These are phyloP conservation scores for Brachyhypopomus occidentalis DNA, from an alignment of 2,113 vertebrate species.

Conservation along the genomic window DNA sequence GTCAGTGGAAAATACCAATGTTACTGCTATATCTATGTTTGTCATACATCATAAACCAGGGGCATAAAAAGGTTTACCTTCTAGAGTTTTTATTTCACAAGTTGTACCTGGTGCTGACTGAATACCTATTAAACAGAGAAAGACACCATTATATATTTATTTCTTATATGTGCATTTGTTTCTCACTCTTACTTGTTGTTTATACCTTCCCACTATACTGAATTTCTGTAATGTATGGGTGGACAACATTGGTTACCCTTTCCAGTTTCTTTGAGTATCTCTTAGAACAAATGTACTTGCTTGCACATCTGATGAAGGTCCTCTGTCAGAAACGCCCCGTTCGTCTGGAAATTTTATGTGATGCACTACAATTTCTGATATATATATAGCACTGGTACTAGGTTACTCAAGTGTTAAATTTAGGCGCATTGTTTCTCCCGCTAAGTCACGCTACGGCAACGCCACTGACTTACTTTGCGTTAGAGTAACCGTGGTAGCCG, in stretches of 20 bases:
- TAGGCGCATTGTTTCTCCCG: neutral
- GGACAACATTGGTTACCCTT: too few relatives aligned
- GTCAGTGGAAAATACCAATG: too few relatives aligned
- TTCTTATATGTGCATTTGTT: neutral
- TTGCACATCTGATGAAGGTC: too few relatives aligned
- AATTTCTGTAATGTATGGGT: too few relatives aligned
- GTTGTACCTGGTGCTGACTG: constrained; percentile 62
- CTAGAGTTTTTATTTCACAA: constrained; percentile 72
- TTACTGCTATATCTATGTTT: too few relatives aligned
- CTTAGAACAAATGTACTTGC: too few relatives aligned
- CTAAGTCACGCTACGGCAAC: constrained; percentile 13
- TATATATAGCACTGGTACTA: neutral
- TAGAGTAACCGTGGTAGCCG: constrained; percentile 83
- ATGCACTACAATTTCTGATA: neutral
- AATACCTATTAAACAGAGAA: constrained; percentile 63
- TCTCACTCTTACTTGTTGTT: too few relatives aligned
- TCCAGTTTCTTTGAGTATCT: too few relatives aligned
- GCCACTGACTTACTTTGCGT: constrained; percentile 83
- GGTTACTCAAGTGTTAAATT: neutral
- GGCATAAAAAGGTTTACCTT: constrained; percentile 55
- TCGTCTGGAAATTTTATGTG: neutral
- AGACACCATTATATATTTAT: constrained; percentile 11
- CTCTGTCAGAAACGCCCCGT: too few relatives aligned
- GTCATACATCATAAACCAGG: too few relatives aligned
- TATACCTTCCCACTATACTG: too few relatives aligned